Conservation (phyloP, 2,113 vertebrate genomes). For the Atlantisia rogersi region DNA sequence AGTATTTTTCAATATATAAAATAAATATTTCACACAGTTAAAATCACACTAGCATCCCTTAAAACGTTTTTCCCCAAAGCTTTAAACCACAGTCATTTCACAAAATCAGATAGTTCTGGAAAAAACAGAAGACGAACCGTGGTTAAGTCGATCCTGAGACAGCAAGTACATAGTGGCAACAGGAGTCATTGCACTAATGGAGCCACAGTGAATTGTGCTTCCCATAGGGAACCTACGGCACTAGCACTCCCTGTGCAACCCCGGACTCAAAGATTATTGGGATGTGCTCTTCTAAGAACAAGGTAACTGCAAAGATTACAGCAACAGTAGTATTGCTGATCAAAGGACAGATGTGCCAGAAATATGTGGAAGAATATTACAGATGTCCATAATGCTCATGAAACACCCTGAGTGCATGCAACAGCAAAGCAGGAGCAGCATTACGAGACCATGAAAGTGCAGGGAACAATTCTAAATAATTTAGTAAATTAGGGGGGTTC, state of each 20-base stretch:
- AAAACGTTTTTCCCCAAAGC: background rate
- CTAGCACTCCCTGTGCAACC: background rate
- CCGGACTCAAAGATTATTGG: background rate
- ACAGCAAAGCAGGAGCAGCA: background rate
- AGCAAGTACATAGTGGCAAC: accelerated
- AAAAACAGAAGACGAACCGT: background rate
- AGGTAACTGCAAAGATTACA: background rate
- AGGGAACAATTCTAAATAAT: accelerated
- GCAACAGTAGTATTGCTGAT: background rate
- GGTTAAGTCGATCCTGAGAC: background rate
- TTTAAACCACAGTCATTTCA: background rate
- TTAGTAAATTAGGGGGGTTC: background rate
- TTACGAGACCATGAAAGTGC: background rate
- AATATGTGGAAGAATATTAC: background rate
- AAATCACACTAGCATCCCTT: background rate
- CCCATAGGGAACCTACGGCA: accelerated
- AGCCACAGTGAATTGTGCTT: background rate
- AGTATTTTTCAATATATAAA: background rate
- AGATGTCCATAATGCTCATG: background rate
- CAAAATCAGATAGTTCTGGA: background rate
- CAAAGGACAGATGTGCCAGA: background rate
- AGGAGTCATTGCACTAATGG: background rate
- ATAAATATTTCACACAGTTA: background rate
- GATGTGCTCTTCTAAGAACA: background rate
- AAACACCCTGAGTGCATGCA: background rate